Evolutionary conservation across 1,140 invertebrate species (phyloP), one percentile per base, ranked within the genome.

Genomic region (Drosophila kikkawai): DNA sequence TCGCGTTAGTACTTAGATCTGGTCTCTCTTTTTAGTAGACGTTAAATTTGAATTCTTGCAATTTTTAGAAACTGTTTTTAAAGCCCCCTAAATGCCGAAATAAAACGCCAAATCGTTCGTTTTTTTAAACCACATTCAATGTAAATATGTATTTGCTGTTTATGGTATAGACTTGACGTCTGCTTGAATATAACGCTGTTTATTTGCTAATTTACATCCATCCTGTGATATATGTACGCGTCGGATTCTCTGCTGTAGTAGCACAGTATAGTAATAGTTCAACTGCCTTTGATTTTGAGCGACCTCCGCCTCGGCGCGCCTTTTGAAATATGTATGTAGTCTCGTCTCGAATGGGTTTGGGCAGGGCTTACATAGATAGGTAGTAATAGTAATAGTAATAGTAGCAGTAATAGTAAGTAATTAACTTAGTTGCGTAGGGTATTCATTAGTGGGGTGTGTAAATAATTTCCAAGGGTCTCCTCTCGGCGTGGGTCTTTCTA

Each of bases 121-220:
- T 70, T 50, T 76, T 80, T 78, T 88, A 65, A 87, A 88, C 85
- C 85, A 90, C 85, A 90, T 90, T 90, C 85, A 90, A 91, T 90
- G 85, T 90, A 90, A 90, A 90, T 90, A 90, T 90, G 85, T 90
- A 90, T 91, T 88, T 86, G 69, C 78, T 85, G 77, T 90, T 79
- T 88, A 79, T 84, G 81, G 81, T 84, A 84, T 71, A 84, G 78
- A 80, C 64, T 64, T 79, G 78, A 47, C 64, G 76, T 68, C 65
- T 83, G 80, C 75, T 84, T 80, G 67, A 80, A 84, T 68, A 90
- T 83, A 80, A 88, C 84, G 67, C 70, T 79, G 74, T 85, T 84
- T 76, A 66, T 68, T 79, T 69, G 59, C 77, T 79, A 73, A 66
- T 80, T 90, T 90, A 75, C 56, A 58, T 71, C 29, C 58, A 37